Evolutionary conservation across 2,797 vertebrate genomes (phyloP).

Genomic region (Iguana delicatissima): DNA sequence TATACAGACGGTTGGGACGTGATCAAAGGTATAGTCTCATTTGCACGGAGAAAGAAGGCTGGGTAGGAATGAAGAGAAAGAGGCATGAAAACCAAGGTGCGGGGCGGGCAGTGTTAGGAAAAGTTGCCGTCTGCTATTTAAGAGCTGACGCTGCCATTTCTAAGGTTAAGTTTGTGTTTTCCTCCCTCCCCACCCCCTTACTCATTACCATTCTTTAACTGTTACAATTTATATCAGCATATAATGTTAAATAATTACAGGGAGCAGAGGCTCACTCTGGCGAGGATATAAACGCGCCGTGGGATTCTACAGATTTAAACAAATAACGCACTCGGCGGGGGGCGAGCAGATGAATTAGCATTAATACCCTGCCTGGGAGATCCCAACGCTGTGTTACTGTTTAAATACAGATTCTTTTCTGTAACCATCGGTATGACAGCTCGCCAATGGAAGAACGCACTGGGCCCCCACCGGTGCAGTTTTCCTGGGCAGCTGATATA

Average conservation of each 20-base stretch:
- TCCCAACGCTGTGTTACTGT: constrained; percentile 84
- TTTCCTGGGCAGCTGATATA: constrained; percentile 76
- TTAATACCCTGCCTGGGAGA: constrained; percentile 98
- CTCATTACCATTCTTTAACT: constrained; percentile 96
- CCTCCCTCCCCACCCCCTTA: constrained; percentile 71
- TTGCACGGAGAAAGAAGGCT: constrained; percentile 13
- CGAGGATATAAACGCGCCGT: constrained; percentile 97
- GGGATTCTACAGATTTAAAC: constrained; percentile 98
- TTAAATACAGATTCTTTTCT: constrained; percentile 87
- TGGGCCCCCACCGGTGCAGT: constrained; percentile 26
- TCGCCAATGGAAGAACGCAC: constrained; percentile 70
- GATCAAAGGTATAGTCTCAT: constrained; percentile 56
- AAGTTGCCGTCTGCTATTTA: constrained; percentile 69
- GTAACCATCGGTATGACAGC: constrained; percentile 84
- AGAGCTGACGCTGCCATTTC: constrained; percentile 81
- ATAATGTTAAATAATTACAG: constrained; percentile 99
- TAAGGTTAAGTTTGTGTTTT: constrained; percentile 83
- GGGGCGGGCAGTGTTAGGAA: background rate
- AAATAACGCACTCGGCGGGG: constrained; percentile 97
- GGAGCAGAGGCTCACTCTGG: constrained; percentile 93
- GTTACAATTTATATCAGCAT: constrained; percentile 98
- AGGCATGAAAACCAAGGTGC: constrained; percentile 33
- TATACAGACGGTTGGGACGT: constrained; percentile 47
- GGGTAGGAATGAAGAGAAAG: constrained; percentile 26
- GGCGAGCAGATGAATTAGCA: constrained; percentile 98